Conservation (phyloP, 1,140 invertebrate genomes). For the Ceratoteleas bidentatus region DNA sequence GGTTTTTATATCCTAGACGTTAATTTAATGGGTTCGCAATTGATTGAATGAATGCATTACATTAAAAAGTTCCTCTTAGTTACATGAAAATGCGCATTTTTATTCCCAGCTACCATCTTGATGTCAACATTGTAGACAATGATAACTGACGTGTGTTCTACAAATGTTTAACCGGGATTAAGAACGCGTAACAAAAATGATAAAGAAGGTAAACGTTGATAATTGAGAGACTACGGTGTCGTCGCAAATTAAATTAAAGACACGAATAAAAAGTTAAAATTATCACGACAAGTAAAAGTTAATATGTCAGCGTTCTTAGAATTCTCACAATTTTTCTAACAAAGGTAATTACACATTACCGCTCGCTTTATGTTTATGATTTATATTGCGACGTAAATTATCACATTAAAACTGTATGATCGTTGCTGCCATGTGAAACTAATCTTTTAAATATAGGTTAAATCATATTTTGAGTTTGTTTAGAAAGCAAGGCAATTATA, state of each 20-base stretch:
- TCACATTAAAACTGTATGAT: not conserved
- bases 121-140: too few relatives aligned
- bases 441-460: not conserved
- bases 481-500: not conserved
- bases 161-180: too few relatives aligned
- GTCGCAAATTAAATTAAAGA: too few relatives aligned
- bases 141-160: too few relatives aligned
- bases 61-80: not conserved
- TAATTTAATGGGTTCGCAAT: slow-evolving; percentile 10
- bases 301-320: not conserved
- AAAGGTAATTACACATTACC: not conserved
- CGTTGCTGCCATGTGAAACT: not conserved
- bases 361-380: not conserved
- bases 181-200: too few relatives aligned
- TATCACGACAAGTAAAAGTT: not conserved
- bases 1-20: not conserved
- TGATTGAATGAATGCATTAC: slow-evolving; percentile 2
- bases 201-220: too few relatives aligned
- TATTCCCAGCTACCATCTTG: not conserved
- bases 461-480: not conserved
- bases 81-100: not conserved
- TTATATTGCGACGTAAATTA: not conserved
- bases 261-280: too few relatives aligned
- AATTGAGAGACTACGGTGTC: too few relatives aligned
- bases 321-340: not conserved